Evolutionary conservation across 2,113 vertebrate species (phyloP).

Genomic region (Phalacrocorax pelagicus): DNA sequence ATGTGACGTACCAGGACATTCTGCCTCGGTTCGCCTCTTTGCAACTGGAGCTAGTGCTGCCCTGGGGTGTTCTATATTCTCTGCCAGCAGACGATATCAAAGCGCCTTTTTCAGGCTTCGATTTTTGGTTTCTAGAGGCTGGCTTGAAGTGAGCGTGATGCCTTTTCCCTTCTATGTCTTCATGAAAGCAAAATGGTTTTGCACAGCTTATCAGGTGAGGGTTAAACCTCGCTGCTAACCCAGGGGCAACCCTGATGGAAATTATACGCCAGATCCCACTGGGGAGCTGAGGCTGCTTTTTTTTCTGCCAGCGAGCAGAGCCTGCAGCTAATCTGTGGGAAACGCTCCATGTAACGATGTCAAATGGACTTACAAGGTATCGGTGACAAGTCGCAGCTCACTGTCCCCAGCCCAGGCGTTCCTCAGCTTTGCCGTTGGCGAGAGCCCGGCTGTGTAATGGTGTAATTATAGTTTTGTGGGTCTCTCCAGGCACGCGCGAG

Average conservation of each 20-base stretch:
- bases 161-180: not conserved
- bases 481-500: rapidly evolving
- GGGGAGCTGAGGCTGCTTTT: not conserved
- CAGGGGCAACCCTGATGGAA: rapidly evolving
- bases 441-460: rapidly evolving
- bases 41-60: not conserved
- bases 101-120: not conserved
- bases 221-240: rapidly evolving
- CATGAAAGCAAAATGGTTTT: rapidly evolving
- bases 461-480: not conserved
- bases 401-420: not conserved
- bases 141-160: rapidly evolving
- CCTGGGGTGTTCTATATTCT: not conserved
- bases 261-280: rapidly evolving
- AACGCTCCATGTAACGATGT: rapidly evolving
- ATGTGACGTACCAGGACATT: rapidly evolving
- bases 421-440: not conserved
- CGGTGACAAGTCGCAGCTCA: not conserved
- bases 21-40: not conserved
- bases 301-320: not conserved
- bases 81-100: not conserved
- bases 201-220: rapidly evolving
- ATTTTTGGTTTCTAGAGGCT: not conserved
- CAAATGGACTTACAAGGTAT: not conserved
- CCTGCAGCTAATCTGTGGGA: not conserved